Percentiles rank a stretch among this genome's conserved stretches.
phyloP scores from a whole-genome alignment of 92 coral and sea anemone species.

The Palythoa heliodiscus region DNA sequence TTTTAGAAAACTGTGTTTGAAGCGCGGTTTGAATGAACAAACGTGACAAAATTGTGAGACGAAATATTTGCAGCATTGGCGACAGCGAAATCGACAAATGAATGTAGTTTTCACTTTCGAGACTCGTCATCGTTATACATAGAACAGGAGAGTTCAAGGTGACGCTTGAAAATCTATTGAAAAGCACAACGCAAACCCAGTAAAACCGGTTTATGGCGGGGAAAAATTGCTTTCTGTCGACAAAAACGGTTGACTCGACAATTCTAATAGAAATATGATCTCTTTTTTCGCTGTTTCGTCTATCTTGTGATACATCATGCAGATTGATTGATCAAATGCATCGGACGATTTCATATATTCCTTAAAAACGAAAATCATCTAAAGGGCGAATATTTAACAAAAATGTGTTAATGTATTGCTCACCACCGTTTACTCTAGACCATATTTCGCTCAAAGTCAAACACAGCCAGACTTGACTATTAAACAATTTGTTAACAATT shows the following conservation, averaged over 20 bases:
- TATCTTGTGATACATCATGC: background rate
- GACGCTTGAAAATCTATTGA: constrained; percentile 5
- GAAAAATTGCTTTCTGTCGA: constrained; percentile 8
- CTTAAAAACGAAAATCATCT: constrained; percentile 4
- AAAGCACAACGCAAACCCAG: constrained; percentile 33
- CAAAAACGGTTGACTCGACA: constrained; percentile 35
- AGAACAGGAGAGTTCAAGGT: constrained; percentile 19
- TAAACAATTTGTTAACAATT: background rate
- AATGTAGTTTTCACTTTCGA: constrained; percentile 33
- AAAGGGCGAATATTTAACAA: constrained; percentile 37
- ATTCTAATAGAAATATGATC: constrained; percentile 1
- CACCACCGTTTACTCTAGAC: constrained; percentile 1
- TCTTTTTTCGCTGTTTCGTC: constrained; percentile 14
- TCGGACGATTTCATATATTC: background rate
- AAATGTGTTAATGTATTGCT: constrained; percentile 25
- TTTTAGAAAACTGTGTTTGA: background rate
- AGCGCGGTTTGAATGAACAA: background rate
- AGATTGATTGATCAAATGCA: background rate
- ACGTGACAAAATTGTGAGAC: background rate
- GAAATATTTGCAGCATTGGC: background rate
- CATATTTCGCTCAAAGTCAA: constrained; percentile 22
- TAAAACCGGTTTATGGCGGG: constrained; percentile 45
- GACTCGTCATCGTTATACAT: background rate
- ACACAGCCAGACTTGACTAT: constrained; percentile 4
- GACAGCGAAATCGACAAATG: constrained; percentile 18